phyloP scores from a whole-genome alignment of 2,113 vertebrate species.

The Lagopus muta region DNA sequence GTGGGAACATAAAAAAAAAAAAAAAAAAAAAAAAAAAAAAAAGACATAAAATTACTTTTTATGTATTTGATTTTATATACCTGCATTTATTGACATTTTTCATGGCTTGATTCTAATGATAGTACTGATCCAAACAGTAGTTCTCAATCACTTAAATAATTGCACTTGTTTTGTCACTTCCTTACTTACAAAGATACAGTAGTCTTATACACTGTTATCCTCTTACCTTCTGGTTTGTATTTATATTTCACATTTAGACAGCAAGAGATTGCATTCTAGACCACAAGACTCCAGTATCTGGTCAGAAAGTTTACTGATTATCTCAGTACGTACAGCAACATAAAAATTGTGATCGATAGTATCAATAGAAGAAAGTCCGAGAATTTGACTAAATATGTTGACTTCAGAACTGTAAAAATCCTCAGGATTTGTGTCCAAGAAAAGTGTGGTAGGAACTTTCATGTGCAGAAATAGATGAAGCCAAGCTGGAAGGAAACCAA shows the following conservation, averaged over 20 bases:
- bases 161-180: neutral
- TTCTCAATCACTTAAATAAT: neutral
- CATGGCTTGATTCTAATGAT: neutral
- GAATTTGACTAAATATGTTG: slow-evolving; percentile 40
- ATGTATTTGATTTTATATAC: neutral
- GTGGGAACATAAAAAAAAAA: neutral
- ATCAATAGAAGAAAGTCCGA: slow-evolving; percentile 24
- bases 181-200: neutral
- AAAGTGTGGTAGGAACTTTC: slow-evolving; percentile 43
- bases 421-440: slow-evolving; percentile 2
- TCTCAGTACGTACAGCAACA: neutral
- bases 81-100: slow-evolving; percentile 3
- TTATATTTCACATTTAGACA: neutral
- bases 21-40: too few species aligned
- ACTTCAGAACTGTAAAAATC: slow-evolving; percentile 26
- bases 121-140: neutral
- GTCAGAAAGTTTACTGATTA: neutral
- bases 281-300: neutral
- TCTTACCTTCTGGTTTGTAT: neutral
- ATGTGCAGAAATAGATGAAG: slow-evolving; percentile 2
- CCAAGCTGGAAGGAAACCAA: slow-evolving; percentile 53
- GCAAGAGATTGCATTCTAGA: neutral
- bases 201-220: neutral
- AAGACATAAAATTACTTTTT: neutral
- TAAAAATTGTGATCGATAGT: neutral